Base-by-base conservation (phyloP, 1,140 invertebrate species). In the Atta cephalotes region DNA sequence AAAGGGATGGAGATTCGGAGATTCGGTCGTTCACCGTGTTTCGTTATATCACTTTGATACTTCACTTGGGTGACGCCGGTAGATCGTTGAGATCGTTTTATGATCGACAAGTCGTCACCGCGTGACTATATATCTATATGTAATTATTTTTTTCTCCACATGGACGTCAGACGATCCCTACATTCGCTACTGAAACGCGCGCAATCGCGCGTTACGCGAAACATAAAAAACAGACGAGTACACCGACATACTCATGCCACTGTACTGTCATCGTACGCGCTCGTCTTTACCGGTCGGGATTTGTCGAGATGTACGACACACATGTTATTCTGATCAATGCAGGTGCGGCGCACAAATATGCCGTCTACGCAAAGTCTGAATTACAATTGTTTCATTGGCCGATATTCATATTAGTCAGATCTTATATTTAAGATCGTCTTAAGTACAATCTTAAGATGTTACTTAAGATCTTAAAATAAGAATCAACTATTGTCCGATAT, bases 101-200 rank as follows among this genome's bases (percentile, higher is more conserved):
- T 21, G 21, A 21, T 21, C 7, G 18, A 63, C 16, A 28, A 56
- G 53, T 5, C 71, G 79, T 90, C 66, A 87, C 84, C 90, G 65
- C 49, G 25, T 65, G 68, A 88, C 49, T 71, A 72, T 53, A 72
- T 82, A 5, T 72, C 72, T 76, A 56, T 81, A 3, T 85, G 18
- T 56, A 58, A 14, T 35, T 12, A 9, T 12, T n/a, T 74, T 74
- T 35, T n/a, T 71, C 78, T 82, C 51, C 65, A n/a, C 56, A 14
- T 49, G 79, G 1, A 45, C 39, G 39, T 45, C 49, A 5, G 31
- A 63, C 18, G 58, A 72, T 45, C 39, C 9, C 49, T 51, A 14
- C 39, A 12, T 14, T 65, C 56, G 39, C 78, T 62, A 58, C 71
- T 56, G 65, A 9, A 45, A 10, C 39, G 18, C 39, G 16, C 74